Base-by-base conservation (phyloP, 35 echinoderm and acorn worm genomes). In the Ptychodera flava region DNA sequence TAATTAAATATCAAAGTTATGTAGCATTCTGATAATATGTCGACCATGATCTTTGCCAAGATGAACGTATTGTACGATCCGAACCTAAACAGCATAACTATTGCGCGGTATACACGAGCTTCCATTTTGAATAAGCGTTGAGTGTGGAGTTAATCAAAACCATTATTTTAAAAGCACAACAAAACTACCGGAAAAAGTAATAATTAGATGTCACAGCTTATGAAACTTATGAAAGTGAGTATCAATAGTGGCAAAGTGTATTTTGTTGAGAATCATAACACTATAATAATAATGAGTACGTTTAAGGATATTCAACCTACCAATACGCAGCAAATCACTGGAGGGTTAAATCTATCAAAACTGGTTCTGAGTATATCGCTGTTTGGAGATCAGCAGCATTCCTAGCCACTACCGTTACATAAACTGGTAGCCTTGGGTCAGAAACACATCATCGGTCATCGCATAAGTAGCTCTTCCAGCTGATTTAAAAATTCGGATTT, bases 341-440 rank as follows among this genome's bases (percentile, higher is more conserved):
- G 88, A 32, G 12, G 64, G 88, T 89, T 28, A 84, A 32, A 35
- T 89, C 88, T 83, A 90, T 79, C 12, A 36, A 22, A 6, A 79
- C 16, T 6, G 32, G 82, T 28, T 83, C 76, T n/a, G 80, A 84
- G 33, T 52, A 78, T 27, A 35, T 77, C 0, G 78, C 22, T 16
- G 52, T n/a, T n/a, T n/a, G n/a, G n/a, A n/a, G n/a, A n/a, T n/a
- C n/a, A n/a, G n/a, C n/a, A n/a, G n/a, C n/a, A 83, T 89, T 89
- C 29, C 27, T 90, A 29, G 81, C 82, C 64, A 84, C 52, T 35
- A 90, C 88, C 22, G 81, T 84, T 1, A 89, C 81, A 30, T 77
- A 32, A 0, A 89, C 45, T 32, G 33, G 27, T 27, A 82, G 15
- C 88, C 88, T 28, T 89, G 80, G 27, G 12, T 1, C 29, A 89